phyloP scores from a whole-genome alignment of 2,113 vertebrate genomes.

The Nesoenas mayeri region DNA sequence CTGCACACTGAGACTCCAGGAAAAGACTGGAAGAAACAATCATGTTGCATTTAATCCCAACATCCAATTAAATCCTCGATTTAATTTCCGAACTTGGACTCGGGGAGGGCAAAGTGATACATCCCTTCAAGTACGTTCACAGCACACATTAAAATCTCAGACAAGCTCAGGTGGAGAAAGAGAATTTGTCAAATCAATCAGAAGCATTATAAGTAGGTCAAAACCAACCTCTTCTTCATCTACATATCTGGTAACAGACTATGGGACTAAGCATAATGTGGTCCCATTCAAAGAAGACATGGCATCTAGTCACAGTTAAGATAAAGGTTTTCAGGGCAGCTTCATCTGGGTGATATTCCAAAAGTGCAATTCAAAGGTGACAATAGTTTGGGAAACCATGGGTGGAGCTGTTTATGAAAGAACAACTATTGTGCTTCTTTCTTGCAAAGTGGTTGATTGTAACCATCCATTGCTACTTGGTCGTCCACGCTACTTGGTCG shows the following conservation, averaged over 20 bases:
- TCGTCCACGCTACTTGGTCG: not conserved
- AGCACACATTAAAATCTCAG: not conserved
- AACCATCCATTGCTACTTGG: not conserved
- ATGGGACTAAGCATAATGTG: not conserved
- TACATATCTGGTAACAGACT: not conserved
- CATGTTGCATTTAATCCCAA: not conserved
- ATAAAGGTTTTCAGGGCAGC: not conserved
- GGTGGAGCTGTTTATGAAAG: not conserved
- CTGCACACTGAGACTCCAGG: not conserved
- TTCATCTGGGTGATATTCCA: not conserved
- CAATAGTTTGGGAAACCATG: not conserved
- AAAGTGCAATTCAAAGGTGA: not conserved
- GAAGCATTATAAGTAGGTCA: not conserved
- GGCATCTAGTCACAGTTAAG: not conserved
- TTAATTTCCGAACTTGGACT: not conserved
- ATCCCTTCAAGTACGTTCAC: not conserved
- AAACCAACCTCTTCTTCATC: not conserved
- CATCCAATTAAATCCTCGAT: no score
- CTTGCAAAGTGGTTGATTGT: not conserved
- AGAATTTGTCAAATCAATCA: not conserved
- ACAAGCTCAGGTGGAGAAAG: not conserved
- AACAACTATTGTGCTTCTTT: not conserved
- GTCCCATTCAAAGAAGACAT: not conserved
- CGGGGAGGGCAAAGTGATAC: not conserved
- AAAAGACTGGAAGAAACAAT: not conserved